Percentiles rank a stretch among this genome's conserved stretches.
Evolutionary conservation across 2,888 invertebrate genomes (phyloP).

Genomic region (Aphrophora alni): DNA sequence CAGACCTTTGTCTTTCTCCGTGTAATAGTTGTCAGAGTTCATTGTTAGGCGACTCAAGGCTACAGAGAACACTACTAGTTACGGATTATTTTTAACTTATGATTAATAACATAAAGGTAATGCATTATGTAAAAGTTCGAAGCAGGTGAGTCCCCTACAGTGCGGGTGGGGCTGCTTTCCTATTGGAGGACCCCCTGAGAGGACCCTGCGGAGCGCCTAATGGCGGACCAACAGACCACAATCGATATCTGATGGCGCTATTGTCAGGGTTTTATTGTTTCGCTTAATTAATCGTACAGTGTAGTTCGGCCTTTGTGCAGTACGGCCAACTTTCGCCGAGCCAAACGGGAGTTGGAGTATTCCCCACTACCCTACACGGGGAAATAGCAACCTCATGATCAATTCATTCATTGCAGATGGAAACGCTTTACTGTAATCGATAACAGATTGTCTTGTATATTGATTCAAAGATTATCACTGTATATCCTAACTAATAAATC

Average conservation of each 20-base stretch:
- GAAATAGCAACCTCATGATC: background rate
- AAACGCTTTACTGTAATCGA: background rate
- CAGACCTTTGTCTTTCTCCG: background rate
- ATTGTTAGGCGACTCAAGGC: background rate
- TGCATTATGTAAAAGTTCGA: conserved; percentile 9
- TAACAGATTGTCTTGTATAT: background rate
- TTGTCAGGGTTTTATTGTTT: background rate
- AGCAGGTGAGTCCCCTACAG: conserved; percentile 9
- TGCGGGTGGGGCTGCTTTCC: conserved; percentile 4
- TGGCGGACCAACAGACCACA: conserved; percentile 9
- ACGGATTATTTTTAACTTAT: conserved; percentile 7
- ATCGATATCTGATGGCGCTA: conserved; percentile 9
- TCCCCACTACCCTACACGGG: background rate
- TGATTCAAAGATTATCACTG: no score
- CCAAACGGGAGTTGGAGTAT: conserved; percentile 3
- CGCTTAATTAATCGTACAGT: background rate
- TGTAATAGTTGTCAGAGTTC: background rate
- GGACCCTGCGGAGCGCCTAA: background rate
- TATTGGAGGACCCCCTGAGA: background rate
- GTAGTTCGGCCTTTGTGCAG: background rate
- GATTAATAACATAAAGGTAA: background rate
- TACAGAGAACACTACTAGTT: background rate
- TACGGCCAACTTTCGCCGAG: background rate
- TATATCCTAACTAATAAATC: no score
- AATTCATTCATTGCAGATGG: background rate